A percentile compares a stretch with the other conserved stretches of the same genome.
Evolutionary conservation across 2,113 vertebrate species (phyloP).

Genomic region (Clarias magur): DNA sequence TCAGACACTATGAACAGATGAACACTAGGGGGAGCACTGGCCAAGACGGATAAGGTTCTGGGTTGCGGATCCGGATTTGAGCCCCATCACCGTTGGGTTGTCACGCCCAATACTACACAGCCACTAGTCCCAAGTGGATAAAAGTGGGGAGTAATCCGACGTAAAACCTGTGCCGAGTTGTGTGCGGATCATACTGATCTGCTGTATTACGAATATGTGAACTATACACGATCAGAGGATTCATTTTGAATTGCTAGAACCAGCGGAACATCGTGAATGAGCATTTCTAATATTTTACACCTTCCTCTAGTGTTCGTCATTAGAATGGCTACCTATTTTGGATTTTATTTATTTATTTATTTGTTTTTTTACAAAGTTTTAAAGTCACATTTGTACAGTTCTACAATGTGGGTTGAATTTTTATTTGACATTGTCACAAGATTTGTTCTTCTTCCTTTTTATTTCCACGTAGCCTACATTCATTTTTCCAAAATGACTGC

Average conservation of each 20-base stretch:
- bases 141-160: too few relatives aligned
- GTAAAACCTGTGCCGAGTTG: too few relatives aligned
- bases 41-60: too few relatives aligned
- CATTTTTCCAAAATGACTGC: background rate
- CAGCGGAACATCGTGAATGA: background rate
- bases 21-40: background rate
- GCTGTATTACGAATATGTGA: too few relatives aligned
- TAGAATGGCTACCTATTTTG: background rate
- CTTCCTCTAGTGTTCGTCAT: background rate
- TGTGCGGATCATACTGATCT: too few relatives aligned
- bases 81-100: too few relatives aligned
- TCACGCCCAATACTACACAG: too few relatives aligned
- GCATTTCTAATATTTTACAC: background rate
- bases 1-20: background rate
- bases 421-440: background rate
- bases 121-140: too few relatives aligned
- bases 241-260: background rate
- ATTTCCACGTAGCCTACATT: background rate
- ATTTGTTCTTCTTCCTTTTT: background rate
- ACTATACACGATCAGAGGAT: background rate
- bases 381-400: background rate
- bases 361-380: too few relatives aligned
- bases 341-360: too few relatives aligned
- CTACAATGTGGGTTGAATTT: background rate
- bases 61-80: too few relatives aligned